These are phyloP conservation scores for Drosophila austrosaltans DNA, from an alignment of 2,888 invertebrate genomes.

Conservation along the genomic window DNA sequence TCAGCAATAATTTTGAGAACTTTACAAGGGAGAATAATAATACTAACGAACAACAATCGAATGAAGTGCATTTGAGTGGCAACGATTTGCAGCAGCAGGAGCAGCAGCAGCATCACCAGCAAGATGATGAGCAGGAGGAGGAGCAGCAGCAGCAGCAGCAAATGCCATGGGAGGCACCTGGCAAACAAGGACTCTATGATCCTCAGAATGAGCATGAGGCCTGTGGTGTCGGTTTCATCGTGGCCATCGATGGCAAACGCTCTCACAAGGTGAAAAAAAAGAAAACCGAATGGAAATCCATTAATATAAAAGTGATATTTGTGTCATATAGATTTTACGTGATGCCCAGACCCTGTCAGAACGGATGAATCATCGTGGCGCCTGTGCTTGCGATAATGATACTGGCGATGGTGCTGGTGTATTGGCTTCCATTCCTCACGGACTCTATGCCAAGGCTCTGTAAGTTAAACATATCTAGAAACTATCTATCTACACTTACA, in stretches of 20 bases:
- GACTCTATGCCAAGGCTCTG: slow-evolving; percentile 93
- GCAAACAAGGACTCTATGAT: slow-evolving; percentile 97
- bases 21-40: slow-evolving; percentile 33
- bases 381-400: slow-evolving; percentile 99
- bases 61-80: slow-evolving; percentile 62
- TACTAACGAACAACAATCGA: slow-evolving; percentile 41
- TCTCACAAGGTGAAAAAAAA: slow-evolving; percentile 90
- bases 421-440: slow-evolving; percentile 97
- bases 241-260: slow-evolving; percentile 97
- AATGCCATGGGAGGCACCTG: slow-evolving; percentile 92
- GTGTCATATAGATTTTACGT: slow-evolving; percentile 91
- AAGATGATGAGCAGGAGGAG: slow-evolving; percentile 47
- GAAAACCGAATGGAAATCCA: neutral
- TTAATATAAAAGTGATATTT: neutral
- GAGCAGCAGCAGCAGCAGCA: slow-evolving; percentile 61
- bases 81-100: slow-evolving; percentile 36
- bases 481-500: neutral
- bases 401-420: slow-evolving; percentile 99
- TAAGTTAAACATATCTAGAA: slow-evolving; percentile 85
- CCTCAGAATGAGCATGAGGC: slow-evolving; percentile 98
- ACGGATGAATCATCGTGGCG: slow-evolving; percentile 99
- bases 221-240: slow-evolving; percentile 99
- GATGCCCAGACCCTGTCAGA: slow-evolving; percentile 97
- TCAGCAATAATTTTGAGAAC: slow-evolving; percentile 54
- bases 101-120: slow-evolving; percentile 28